phyloP scores from a whole-genome alignment of 2,888 invertebrate genomes.

The Amphipyra berbera region DNA sequence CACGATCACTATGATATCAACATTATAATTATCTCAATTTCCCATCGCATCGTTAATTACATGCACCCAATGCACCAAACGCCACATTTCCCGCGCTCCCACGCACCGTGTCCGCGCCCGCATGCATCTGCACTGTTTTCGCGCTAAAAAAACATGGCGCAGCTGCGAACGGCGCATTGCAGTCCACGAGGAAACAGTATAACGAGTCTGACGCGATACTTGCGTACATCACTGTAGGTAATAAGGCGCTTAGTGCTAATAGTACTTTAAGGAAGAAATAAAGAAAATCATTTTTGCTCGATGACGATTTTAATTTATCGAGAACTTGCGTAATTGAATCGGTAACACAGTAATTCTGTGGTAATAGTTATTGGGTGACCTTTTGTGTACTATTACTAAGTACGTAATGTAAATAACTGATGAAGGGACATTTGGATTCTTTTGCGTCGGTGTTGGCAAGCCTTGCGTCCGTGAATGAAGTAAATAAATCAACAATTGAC shows the following conservation, averaged over 20 bases:
- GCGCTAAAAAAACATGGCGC: conserved; percentile 64
- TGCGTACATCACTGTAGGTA: conserved; percentile 8
- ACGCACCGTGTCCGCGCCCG: conserved; percentile 36
- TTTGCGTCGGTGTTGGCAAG: neutral
- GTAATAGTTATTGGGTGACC: too few species aligned
- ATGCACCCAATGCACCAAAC: conserved; percentile 16
- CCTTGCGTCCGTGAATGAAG: neutral
- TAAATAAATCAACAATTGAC: neutral
- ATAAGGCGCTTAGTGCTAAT: too few species aligned
- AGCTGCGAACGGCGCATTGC: conserved; percentile 64
- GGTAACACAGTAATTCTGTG: too few species aligned
- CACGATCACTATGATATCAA: conserved; percentile 5
- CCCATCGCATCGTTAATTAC: conserved; percentile 23
- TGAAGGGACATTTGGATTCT: neutral
- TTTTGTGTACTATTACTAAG: too few species aligned
- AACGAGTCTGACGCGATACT: conserved; percentile 30
- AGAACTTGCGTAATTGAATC: too few species aligned
- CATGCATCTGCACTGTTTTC: conserved; percentile 63
- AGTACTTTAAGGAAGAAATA: neutral
- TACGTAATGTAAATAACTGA: neutral
- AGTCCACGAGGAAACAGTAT: conserved; percentile 54
- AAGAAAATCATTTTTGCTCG: neutral
- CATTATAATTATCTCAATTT: conserved; percentile 21
- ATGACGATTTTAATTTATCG: too few species aligned
- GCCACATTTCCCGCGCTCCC: conserved; percentile 31